A percentile compares a stretch with the other conserved stretches of the same genome.
Conservation (phyloP, 2,888 invertebrate species). For the Scaptomyza tumidula region DNA sequence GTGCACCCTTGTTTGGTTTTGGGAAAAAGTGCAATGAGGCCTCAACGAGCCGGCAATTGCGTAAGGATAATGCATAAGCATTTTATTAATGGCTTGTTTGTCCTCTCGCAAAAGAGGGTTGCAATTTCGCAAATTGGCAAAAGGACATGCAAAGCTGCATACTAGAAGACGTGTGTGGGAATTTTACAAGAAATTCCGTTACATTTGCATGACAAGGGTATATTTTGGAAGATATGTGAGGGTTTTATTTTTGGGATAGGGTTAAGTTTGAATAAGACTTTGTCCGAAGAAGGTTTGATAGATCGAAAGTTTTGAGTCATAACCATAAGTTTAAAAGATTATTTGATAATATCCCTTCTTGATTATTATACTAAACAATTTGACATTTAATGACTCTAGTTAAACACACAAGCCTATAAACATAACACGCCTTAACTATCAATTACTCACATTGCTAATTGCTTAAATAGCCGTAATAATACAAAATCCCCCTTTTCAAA, state of each 20-base stretch:
- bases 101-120: slow-evolving; percentile 35
- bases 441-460: slow-evolving; percentile 68
- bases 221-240: not conserved
- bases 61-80: slow-evolving; percentile 57
- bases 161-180: slow-evolving; percentile 44
- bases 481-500: slow-evolving; percentile 14
- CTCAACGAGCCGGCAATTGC: slow-evolving; percentile 58
- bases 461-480: slow-evolving; percentile 37
- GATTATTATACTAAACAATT: not conserved
- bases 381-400: not conserved
- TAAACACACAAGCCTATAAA: slow-evolving; percentile 12
- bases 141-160: slow-evolving; percentile 32
- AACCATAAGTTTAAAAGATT: not conserved
- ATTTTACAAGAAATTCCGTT: slow-evolving; percentile 55
- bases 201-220: slow-evolving; percentile 36
- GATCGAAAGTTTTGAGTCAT: not conserved
- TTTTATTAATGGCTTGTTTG: slow-evolving; percentile 53
- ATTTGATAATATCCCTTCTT: not conserved
- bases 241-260: not conserved
- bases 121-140: slow-evolving; percentile 40
- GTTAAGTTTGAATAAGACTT: not conserved
- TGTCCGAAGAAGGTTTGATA: not conserved
- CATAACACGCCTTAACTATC: slow-evolving; percentile 39
- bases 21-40: slow-evolving; percentile 42
- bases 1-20: slow-evolving; percentile 55